Evolutionary conservation across 2,888 invertebrate genomes (phyloP).

Genomic region (Dolomedes plantarius): DNA sequence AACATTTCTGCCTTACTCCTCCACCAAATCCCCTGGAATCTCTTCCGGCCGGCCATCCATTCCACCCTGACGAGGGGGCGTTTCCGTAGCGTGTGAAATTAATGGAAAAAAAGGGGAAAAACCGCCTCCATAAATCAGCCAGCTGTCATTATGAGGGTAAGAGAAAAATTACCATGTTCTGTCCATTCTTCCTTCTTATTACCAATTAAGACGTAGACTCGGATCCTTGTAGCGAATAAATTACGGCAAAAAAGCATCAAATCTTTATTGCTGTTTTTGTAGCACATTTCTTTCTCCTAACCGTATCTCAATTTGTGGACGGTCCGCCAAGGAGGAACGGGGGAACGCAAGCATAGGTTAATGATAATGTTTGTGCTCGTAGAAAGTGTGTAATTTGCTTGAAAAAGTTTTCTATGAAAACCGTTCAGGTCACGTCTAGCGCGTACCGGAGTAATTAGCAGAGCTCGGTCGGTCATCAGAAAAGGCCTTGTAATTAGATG

Average conservation of each 20-base stretch:
- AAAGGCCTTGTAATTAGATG: too few relatives aligned
- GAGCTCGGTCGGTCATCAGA: too few relatives aligned
- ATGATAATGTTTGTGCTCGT: conserved; percentile 1
- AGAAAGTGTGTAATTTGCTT: neutral
- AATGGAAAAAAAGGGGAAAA: neutral
- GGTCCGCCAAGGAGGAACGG: neutral
- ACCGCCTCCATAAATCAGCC: neutral
- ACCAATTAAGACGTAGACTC: conserved; percentile 9
- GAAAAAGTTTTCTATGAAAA: neutral
- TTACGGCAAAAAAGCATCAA: neutral
- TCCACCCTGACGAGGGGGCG: neutral
- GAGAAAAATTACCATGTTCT: neutral
- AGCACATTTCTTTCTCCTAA: neutral
- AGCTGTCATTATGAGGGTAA: neutral
- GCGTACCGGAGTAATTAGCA: neutral
- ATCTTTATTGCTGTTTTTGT: neutral
- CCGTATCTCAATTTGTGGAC: neutral
- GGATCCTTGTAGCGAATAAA: neutral
- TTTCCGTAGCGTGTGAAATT: neutral
- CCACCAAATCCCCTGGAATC: neutral
- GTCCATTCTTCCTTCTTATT: neutral
- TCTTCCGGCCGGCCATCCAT: neutral
- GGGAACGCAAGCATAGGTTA: too few relatives aligned
- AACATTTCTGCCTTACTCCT: neutral
- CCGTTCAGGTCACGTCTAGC: neutral